phyloP scores from a whole-genome alignment of 1,140 invertebrate species.

The Phymorhynchus buccinoides region DNA sequence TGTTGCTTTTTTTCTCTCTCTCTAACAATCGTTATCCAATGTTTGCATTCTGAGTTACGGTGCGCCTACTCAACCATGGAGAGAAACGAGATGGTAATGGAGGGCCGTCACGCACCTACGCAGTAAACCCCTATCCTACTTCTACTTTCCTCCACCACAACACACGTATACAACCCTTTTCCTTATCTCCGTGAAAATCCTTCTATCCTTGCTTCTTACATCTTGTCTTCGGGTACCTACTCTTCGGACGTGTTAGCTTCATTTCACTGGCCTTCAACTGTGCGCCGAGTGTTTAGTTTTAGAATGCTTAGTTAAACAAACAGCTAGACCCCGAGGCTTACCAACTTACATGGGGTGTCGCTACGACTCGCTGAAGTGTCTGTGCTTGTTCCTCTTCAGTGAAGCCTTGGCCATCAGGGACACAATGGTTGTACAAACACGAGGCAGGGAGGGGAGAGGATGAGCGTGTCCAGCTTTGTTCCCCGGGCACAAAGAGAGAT shows the following conservation, averaged over 20 bases:
- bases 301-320: slow-evolving; percentile 15
- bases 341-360: neutral
- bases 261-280: slow-evolving; percentile 2
- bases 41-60: neutral
- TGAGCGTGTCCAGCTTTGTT: neutral
- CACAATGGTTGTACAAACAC: neutral
- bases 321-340: neutral
- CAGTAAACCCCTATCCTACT: neutral
- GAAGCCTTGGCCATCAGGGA: neutral
- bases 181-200: neutral
- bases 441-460: neutral
- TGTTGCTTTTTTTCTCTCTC: neutral
- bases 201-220: neutral
- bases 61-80: neutral
- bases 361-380: neutral
- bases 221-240: neutral
- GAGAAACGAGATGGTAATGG: no score
- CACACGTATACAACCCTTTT: no score
- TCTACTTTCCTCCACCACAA: neutral
- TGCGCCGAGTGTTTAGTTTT: slow-evolving; percentile 10
- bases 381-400: neutral
- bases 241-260: neutral
- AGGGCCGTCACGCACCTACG: neutral
- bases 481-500: neutral
- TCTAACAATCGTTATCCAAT: neutral